Base-by-base conservation (phyloP, 2,797 vertebrate species). In the Danionella dracula region DNA sequence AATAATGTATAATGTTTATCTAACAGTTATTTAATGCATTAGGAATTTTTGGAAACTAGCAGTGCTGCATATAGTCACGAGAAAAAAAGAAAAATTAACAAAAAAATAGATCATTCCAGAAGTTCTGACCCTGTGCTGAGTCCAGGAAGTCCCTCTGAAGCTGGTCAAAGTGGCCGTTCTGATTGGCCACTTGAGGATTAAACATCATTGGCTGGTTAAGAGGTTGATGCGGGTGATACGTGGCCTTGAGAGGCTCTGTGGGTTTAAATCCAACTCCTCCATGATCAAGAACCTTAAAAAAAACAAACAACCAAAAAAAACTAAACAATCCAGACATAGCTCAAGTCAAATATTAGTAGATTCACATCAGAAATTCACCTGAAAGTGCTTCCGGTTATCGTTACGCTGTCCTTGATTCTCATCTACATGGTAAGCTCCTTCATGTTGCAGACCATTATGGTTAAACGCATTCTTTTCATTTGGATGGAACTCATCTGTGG, bases 81-180 rank as follows among this genome's bases (percentile, higher is more conserved):
- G n/a, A 6, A 27, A 27, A 3, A 27, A 27, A 3, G 23, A 6
- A 27, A 6, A 27, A 27, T 3, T 27, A 3, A 3, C 23, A 3
- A 6, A 3, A 6, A 1, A 31, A 29, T 2, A 15, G 6, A 12
- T 8, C 2, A 27, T 6, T 37, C 20, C 20, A 20, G 9, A 12
- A 0, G 13, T 4, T 84, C 86, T 88, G 82, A 97, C 97, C 83
- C 71, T 92, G 90, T 65, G 84, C 83, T 1, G 76, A 89, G 72
- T 89, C 90, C 32, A 97, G 84, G 77, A 97, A 95, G 17, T 96
- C 90, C 71, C 76, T 88, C 11, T 97, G 93, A 64, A 97, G 84
- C 58, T 85, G 87, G 71, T 95, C 91, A 71, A 93, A 90, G 2
- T 79, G 75, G 68, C 84, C 86, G 16, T 86, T 88, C 63, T 84